These are phyloP conservation scores for Aradophagus sp. DNA, from an alignment of 1,140 invertebrate species.

Conservation along the genomic window DNA sequence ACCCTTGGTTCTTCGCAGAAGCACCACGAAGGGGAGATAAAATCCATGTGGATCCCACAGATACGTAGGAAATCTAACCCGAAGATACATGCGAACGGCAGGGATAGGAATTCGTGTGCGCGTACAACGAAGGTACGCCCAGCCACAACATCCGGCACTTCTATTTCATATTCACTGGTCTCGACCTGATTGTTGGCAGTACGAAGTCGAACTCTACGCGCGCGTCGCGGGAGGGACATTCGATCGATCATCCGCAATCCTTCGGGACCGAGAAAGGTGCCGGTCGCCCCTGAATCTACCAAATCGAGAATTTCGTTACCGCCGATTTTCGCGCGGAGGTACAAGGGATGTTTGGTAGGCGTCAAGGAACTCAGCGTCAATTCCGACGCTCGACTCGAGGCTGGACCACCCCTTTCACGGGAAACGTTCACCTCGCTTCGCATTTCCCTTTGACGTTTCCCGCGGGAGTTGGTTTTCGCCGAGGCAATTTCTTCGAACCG, in stretches of 20 bases:
- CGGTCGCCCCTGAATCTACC: too few relatives aligned
- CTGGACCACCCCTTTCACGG: too few relatives aligned
- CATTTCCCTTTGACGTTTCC: background rate
- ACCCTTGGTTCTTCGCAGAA: slow-evolving; percentile 1
- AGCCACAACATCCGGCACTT: background rate
- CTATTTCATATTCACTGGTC: background rate
- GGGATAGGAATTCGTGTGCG: background rate
- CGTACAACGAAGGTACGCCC: background rate
- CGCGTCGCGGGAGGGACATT: background rate
- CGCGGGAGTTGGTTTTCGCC: background rate
- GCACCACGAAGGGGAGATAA: slow-evolving; percentile 3
- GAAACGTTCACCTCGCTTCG: background rate
- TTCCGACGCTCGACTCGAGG: too few relatives aligned
- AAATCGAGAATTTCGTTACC: too few relatives aligned
- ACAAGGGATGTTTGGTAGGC: too few relatives aligned
- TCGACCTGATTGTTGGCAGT: background rate
- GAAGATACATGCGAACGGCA: slow-evolving; percentile 10
- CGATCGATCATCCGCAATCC: too few relatives aligned
- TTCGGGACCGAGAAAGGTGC: too few relatives aligned
- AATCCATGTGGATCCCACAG: slow-evolving; percentile 2
- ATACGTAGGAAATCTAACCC: slow-evolving; percentile 8
- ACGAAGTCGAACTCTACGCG: background rate
- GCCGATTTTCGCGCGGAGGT: too few relatives aligned
- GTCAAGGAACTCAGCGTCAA: too few relatives aligned
- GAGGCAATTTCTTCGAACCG: background rate